These are phyloP conservation scores for Thrips palmi DNA, from an alignment of 1,140 invertebrate species.

Conservation along the genomic window DNA sequence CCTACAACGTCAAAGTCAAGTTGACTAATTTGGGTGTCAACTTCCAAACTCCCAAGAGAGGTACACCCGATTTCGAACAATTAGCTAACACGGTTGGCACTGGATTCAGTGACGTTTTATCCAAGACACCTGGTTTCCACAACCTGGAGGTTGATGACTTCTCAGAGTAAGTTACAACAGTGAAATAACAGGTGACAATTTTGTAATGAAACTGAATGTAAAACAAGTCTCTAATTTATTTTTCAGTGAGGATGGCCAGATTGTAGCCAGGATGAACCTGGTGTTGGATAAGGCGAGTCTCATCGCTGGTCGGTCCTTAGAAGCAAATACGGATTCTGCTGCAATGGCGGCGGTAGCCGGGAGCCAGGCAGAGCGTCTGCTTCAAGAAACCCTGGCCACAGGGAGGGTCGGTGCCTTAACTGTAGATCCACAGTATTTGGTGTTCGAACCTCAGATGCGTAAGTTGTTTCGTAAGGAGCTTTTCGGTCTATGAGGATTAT, in stretches of 20 bases:
- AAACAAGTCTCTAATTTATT: slow-evolving; percentile 10
- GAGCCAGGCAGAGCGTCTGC: slow-evolving; percentile 14
- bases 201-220: slow-evolving; percentile 9
- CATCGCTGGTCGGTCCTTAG: slow-evolving; percentile 33
- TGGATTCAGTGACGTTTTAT: slow-evolving; percentile 35
- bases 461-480: slow-evolving; percentile 8
- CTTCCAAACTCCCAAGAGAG: slow-evolving; percentile 45
- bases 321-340: slow-evolving; percentile 23
- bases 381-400: slow-evolving; percentile 44
- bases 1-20: slow-evolving; percentile 54
- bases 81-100: slow-evolving; percentile 42
- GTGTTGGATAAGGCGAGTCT: slow-evolving; percentile 42
- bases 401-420: slow-evolving; percentile 57
- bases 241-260: slow-evolving; percentile 32
- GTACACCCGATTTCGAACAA: slow-evolving; percentile 48
- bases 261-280: slow-evolving; percentile 44
- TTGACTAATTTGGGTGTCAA: slow-evolving; percentile 56
- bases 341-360: slow-evolving; percentile 19
- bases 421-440: slow-evolving; percentile 56
- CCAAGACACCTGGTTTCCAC: slow-evolving; percentile 50
- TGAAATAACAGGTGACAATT: slow-evolving; percentile 3
- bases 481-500: background rate
- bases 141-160: slow-evolving; percentile 46
- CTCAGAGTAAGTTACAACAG: slow-evolving; percentile 52
- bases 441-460: slow-evolving; percentile 38